Conservation (phyloP, 2,797 vertebrate species). For the Paedocypris micromegethes region DNA sequence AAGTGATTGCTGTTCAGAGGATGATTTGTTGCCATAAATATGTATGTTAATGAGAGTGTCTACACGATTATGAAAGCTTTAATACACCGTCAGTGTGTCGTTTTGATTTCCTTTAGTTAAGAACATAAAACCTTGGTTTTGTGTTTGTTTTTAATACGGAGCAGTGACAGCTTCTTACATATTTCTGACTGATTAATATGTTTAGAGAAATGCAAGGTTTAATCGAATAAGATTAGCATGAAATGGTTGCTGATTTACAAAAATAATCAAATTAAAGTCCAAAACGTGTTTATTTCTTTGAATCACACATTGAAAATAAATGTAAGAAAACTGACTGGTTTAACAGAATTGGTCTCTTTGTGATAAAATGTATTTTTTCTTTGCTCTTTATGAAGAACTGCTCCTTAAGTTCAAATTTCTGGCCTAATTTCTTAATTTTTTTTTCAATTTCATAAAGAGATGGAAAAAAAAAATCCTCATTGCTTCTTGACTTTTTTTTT, state of each 20-base stretch:
- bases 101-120: slow-evolving; percentile 50
- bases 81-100: slow-evolving; percentile 46
- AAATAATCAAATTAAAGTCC: slow-evolving; percentile 23
- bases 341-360: no score
- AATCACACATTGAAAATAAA: not conserved
- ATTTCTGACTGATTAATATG: slow-evolving; percentile 27
- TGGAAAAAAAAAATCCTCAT: no score
- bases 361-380: no score
- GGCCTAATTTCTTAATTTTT: no score
- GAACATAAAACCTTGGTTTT: slow-evolving; percentile 18
- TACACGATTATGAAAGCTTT: slow-evolving; percentile 60
- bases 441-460: no score
- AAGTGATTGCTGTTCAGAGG: slow-evolving; percentile 51
- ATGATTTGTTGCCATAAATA: slow-evolving; percentile 63
- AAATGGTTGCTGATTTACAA: slow-evolving; percentile 21
- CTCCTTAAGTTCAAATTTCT: no score
- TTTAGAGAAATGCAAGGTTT: slow-evolving; percentile 33
- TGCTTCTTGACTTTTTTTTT: no score
- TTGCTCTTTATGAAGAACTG: no score
- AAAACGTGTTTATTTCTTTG: slow-evolving; percentile 8
- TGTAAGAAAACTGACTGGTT: no score
- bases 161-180: slow-evolving; percentile 25
- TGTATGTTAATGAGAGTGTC: slow-evolving; percentile 52
- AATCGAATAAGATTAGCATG: slow-evolving; percentile 23
- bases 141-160: slow-evolving; percentile 9